phyloP scores from a whole-genome alignment of 1,140 invertebrate species.

The Leptinotarsa lineolata region DNA sequence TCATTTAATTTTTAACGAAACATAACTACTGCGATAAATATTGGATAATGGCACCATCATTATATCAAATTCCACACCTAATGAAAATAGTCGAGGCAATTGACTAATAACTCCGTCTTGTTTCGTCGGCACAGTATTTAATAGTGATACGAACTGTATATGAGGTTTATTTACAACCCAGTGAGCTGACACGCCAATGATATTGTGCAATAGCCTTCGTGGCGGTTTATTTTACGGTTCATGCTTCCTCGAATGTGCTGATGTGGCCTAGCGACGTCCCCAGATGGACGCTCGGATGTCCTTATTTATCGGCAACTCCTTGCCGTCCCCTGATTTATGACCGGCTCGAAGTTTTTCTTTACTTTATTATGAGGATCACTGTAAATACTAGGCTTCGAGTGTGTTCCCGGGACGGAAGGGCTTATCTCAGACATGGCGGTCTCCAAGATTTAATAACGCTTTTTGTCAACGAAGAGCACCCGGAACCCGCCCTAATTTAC shows the following conservation, averaged over 20 bases:
- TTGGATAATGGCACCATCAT: no score
- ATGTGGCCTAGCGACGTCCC: constrained; percentile 8
- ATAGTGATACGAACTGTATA: no score
- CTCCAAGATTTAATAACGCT: constrained; percentile 29
- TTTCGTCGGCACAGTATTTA: no score
- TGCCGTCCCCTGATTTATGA: constrained; percentile 25
- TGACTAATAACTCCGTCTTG: not conserved
- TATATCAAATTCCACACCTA: no score
- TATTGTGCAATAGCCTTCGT: not conserved
- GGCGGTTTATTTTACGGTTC: constrained; percentile 17
- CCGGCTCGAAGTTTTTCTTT: constrained; percentile 23
- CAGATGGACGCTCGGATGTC: constrained; percentile 26
- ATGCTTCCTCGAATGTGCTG: constrained; percentile 21
- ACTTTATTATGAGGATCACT: constrained; percentile 34
- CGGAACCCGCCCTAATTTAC: constrained; percentile 1
- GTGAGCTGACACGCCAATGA: constrained; percentile 2
- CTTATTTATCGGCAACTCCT: constrained; percentile 30
- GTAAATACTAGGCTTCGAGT: constrained; percentile 20
- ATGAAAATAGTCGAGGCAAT: no score
- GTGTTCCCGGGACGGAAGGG: constrained; percentile 12
- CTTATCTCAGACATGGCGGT: constrained; percentile 28
- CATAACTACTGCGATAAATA: no score
- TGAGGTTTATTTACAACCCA: not conserved
- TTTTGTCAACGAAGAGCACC: constrained; percentile 17
- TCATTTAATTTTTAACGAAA: no score